Evolutionary conservation across 2,797 vertebrate genomes (phyloP).

Genomic region (Eutrigla gurnardus): DNA sequence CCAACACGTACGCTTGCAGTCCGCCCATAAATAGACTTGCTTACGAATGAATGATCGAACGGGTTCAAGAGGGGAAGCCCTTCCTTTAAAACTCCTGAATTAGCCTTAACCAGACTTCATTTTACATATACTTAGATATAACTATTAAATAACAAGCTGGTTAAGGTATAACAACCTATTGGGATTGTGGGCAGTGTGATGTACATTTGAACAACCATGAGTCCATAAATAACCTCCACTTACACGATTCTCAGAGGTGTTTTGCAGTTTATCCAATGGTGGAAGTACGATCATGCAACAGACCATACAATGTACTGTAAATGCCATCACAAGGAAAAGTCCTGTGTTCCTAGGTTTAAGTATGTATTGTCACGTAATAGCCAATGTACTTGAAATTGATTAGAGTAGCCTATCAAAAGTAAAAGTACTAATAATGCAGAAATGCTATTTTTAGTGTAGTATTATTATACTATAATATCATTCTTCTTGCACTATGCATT

Average conservation of each 20-base stretch:
- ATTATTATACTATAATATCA: background rate
- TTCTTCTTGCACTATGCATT: background rate
- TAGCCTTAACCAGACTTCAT: slow-evolving; percentile 12
- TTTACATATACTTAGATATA: slow-evolving; percentile 2
- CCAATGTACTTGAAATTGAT: too few species aligned
- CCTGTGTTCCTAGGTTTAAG: too few species aligned
- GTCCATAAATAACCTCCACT: background rate
- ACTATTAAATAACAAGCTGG: slow-evolving; percentile 8
- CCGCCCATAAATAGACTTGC: slow-evolving; percentile 52
- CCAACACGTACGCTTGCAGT: slow-evolving; percentile 22
- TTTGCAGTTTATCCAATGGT: background rate
- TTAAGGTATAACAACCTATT: background rate
- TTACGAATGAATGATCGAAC: slow-evolving; percentile 52
- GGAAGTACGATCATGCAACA: background rate
- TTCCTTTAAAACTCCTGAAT: slow-evolving; percentile 14
- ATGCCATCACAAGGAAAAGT: background rate
- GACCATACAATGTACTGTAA: background rate
- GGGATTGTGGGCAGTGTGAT: background rate
- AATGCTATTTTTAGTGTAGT: background rate
- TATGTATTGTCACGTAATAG: too few species aligned
- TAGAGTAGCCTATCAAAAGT: background rate
- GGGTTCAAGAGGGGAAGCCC: slow-evolving; percentile 42
- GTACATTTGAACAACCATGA: background rate
- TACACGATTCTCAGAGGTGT: background rate
- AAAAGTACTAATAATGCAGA: background rate